Evolutionary conservation across 2,888 invertebrate species (phyloP), one percentile per base, ranked within the genome.

Genomic region (Ophion costatus): DNA sequence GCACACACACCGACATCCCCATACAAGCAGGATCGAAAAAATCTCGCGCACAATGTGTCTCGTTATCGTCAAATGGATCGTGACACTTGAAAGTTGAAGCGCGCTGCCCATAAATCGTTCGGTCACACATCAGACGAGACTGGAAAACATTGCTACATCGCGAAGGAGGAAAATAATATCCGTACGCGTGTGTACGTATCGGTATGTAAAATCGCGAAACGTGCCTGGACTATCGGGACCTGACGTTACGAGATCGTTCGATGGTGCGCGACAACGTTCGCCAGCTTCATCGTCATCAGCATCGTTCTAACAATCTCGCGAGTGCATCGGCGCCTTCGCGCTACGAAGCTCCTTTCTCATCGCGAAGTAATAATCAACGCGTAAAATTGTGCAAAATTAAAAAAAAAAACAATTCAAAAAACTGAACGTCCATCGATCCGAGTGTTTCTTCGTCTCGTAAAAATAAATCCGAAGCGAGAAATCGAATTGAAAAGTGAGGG

Each of bases 31-130:
- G 56, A 80, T 57, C 38, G 42, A 66, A 29, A 24, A 56, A 38
- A 74, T 78, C 63, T 73, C 71, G 73, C 59, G 63, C 81, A 77
- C 71, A 67, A 66, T 75, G 83, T 45, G 77, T 78, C 79, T 75
- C 69, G 80, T 76, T 86, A 86, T 87, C 87, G 74, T 66, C 80
- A 84, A 87, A 87, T 87, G 86, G 84, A 87, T 84, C 85, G 84
- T 86, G 87, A 87, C 86, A 87, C 83, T 85, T 86, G 75, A 81
- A 80, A 80, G 83, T 85, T 83, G 56, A 20, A 70, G 80, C 80
- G 80, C 80, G 78, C 76, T 81, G 84, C 82, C 84, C 82, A 86
- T 87, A 87, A 87, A 87, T 86, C 83, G 75, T 75, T 76, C 75
- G 42, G 69, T 74, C 66, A 82, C 73, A 33, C 22, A 64, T 38